phyloP scores from a whole-genome alignment of 2,113 vertebrate genomes.

The Corapipo altera region DNA sequence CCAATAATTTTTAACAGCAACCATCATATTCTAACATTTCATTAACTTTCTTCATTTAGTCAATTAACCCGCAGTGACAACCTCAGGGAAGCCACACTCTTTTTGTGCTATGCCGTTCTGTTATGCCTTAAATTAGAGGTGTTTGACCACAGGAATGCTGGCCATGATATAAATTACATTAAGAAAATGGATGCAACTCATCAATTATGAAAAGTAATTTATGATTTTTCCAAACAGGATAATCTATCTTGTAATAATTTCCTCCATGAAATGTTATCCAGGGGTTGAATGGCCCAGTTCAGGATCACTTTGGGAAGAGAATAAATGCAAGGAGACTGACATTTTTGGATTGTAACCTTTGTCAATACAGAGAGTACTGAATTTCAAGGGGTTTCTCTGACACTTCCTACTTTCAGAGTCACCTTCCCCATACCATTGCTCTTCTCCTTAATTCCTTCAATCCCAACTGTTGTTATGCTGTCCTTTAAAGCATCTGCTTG shows the following conservation, averaged over 20 bases:
- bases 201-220: constrained; percentile 58
- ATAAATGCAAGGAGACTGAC: neutral
- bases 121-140: neutral
- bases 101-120: neutral
- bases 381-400: neutral
- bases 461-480: neutral
- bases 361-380: neutral
- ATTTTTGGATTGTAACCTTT: neutral
- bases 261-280: constrained; percentile 25
- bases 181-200: constrained; percentile 41
- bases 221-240: constrained; percentile 37
- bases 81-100: neutral
- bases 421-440: neutral
- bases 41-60: neutral
- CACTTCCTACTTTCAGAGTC: neutral
- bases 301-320: neutral
- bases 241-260: constrained; percentile 63
- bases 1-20: neutral
- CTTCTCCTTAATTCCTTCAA: neutral
- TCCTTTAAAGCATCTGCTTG: neutral
- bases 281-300: neutral
- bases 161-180: constrained; percentile 56
- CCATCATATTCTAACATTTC: neutral
- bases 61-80: neutral
- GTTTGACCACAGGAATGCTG: neutral